These are phyloP conservation scores for Drosophila oshimai DNA, from an alignment of 1,140 invertebrate species.

Conservation along the genomic window DNA sequence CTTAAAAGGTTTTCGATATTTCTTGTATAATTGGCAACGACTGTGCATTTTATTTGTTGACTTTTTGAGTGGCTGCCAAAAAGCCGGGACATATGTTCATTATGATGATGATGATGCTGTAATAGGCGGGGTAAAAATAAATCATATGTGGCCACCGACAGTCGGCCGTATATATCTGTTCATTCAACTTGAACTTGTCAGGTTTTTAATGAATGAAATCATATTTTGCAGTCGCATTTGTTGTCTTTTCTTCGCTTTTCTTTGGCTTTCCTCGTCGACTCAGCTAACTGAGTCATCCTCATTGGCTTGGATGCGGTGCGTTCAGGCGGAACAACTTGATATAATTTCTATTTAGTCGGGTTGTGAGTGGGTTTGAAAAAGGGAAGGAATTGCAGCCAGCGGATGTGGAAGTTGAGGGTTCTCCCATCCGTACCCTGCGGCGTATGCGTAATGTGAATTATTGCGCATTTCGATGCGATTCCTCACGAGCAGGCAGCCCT, in stretches of 20 bases:
- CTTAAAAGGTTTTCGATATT: conserved; percentile 41
- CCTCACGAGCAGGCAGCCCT: conserved; percentile 35
- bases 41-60: background rate
- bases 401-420: background rate
- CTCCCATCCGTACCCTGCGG: background rate
- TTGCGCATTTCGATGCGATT: conserved; percentile 69
- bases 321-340: conserved; percentile 61
- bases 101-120: conserved; percentile 57
- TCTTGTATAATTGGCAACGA: conserved; percentile 30
- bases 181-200: conserved; percentile 79
- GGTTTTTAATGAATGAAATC: conserved; percentile 68
- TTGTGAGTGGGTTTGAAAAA: background rate
- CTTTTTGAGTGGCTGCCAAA: conserved; percentile 31
- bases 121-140: conserved; percentile 67
- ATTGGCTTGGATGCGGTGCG: conserved; percentile 28
- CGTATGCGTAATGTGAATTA: conserved; percentile 73
- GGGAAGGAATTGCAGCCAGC: background rate
- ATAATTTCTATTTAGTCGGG: conserved; percentile 42
- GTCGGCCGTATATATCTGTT: conserved; percentile 21
- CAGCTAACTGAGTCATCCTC: conserved; percentile 28
- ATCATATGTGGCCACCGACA: conserved; percentile 24
- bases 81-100: conserved; percentile 12
- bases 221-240: conserved; percentile 44
- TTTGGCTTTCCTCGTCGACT: background rate
- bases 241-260: background rate